Conservation (phyloP, 1,140 invertebrate species). For the Drosophila lowei region DNA sequence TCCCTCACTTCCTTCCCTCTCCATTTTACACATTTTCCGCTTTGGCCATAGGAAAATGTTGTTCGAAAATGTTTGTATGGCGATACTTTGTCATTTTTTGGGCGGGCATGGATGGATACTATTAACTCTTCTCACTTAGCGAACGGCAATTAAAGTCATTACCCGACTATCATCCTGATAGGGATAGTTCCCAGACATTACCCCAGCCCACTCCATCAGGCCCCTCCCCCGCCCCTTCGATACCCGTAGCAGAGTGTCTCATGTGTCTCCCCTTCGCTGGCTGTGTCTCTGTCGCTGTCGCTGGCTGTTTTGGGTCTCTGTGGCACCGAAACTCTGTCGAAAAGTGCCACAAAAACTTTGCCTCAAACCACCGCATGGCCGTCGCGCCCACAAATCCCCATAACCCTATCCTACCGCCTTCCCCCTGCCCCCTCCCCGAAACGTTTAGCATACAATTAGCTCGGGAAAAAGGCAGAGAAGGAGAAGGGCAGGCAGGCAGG, state of each 20-base stretch:
- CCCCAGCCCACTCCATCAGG: neutral
- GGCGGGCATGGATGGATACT: neutral
- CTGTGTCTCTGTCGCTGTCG: conserved; percentile 32
- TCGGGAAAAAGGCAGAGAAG: conserved; percentile 48
- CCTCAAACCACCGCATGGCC: conserved; percentile 33
- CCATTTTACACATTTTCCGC: too few species aligned
- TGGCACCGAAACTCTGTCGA: conserved; percentile 35
- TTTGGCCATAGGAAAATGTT: too few species aligned
- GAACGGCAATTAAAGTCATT: conserved; percentile 67
- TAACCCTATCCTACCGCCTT: conserved; percentile 29
- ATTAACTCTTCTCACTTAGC: conserved; percentile 20
- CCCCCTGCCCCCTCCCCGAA: conserved; percentile 28
- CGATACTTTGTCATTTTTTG: conserved; percentile 12
- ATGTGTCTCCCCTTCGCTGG: conserved; percentile 44
- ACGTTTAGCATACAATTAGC: conserved; percentile 81
- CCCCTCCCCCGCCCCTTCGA: neutral
- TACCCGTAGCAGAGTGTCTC: conserved; percentile 36
- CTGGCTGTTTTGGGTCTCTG: conserved; percentile 18
- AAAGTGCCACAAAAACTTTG: conserved; percentile 71
- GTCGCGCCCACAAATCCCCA: conserved; percentile 39
- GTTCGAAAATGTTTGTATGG: neutral
- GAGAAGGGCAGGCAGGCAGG: neutral
- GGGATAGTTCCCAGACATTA: conserved; percentile 21
- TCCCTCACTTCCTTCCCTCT: too few species aligned
- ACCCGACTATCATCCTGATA: conserved; percentile 70